Conservation (phyloP, 2,797 vertebrate genomes). For the Apogon hyalosoma region DNA sequence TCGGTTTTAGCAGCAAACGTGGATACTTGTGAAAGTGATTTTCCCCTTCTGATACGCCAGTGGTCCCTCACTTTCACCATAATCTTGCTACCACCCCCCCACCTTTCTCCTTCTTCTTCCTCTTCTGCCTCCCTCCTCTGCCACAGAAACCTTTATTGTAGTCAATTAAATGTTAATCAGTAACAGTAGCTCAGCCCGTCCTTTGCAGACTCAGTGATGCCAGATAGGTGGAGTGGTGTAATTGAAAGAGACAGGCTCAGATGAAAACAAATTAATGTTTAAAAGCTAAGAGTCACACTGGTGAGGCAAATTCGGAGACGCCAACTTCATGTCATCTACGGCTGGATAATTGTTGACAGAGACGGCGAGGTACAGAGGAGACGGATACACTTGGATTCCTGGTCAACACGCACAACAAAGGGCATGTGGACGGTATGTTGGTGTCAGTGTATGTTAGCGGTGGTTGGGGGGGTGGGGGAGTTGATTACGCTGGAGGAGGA, state of each 20-base stretch:
- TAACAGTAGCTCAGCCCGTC: conserved; percentile 67
- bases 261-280: conserved; percentile 84
- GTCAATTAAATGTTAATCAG: conserved; percentile 84
- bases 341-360: conserved; percentile 45
- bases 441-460: background rate
- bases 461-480: conserved; percentile 17
- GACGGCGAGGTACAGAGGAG: conserved; percentile 2
- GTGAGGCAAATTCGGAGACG: conserved; percentile 43
- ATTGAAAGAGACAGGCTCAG: conserved; percentile 79
- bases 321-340: conserved; percentile 46
- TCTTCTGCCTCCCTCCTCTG: conserved; percentile 46
- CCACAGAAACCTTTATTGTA: conserved; percentile 78
- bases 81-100: too few species aligned
- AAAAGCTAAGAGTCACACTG: conserved; percentile 62
- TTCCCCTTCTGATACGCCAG: conserved; percentile 33
- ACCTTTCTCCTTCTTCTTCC: conserved; percentile 26
- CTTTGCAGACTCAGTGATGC: conserved; percentile 50
- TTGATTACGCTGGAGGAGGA: conserved; percentile 51
- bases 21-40: conserved; percentile 16
- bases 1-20: conserved; percentile 12
- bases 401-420: conserved; percentile 12
- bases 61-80: conserved; percentile 28
- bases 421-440: conserved; percentile 4
- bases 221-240: conserved; percentile 63
- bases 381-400: conserved; percentile 6